Evolutionary conservation across 2,888 invertebrate species (phyloP), one percentile per base, ranked within the genome.

Genomic region (Leuctra nigra): DNA sequence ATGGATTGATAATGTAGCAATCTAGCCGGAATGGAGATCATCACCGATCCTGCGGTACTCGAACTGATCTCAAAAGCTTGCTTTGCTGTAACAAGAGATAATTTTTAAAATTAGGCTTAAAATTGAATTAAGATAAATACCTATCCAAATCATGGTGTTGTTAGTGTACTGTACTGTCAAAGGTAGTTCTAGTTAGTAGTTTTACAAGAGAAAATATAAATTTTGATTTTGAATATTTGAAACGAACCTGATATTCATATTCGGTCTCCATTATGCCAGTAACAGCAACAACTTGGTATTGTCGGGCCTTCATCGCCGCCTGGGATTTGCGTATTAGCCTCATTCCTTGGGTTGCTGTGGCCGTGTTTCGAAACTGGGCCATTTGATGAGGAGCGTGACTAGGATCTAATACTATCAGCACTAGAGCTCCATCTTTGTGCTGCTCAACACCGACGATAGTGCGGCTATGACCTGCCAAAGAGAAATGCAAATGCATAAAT

Each of bases 361-460:
- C 76, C 18, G 79, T 79, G 61, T 75, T 77, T 54, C 76, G 75
- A 60, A 84, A 77, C 64, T 81, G 79, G 44, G 77, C 77, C 80
- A 92, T 90, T 74, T 91, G 90, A 39, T 83, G 79, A 4, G 86
- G 85, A 6, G 86, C 84, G 69, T 89, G 89, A 66, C 90, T 90
- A 1, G 93, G 93, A 72, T 93, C 93, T 61, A 93, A 73, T 24
- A 93, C 85, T 61, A 93, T 71, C 58, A 93, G 76, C 18, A 81
- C 77, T 64, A 82, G 72, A 41, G 75, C 73, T 57, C 83, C 83
- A 66, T 84, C 82, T 63, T 79, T 75, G 62, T 86, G 77, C 65
- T 83, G 84, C 70, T 93, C 93, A 50, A 91, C 84, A 1, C 93
- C 93, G 73, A 93, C 85, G 69, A 93, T 89, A 41, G 92, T 92